Base-by-base conservation (phyloP, 2,888 invertebrate genomes). In the Latrodectus elegans region DNA sequence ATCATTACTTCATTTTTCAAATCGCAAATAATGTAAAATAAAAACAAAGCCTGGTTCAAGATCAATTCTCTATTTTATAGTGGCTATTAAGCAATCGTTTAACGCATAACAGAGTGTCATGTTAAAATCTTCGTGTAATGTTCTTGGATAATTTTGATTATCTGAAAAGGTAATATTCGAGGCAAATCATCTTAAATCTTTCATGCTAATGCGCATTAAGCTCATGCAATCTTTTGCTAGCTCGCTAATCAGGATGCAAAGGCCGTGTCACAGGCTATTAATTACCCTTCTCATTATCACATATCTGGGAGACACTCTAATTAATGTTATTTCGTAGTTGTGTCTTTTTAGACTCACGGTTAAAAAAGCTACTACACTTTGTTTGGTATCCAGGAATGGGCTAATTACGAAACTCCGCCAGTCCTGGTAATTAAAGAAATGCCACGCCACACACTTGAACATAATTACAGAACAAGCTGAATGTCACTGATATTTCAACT, bases 261-360 rank as follows among this genome's bases (percentile, higher is more conserved):
- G 68, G 60, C 74, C 52, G 78, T 73, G 78, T 84, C 60, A 52
- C 55, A 65, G 60, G 68, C 84, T 78, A 84, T 84, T 79, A 84
- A 84, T 84, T 84, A 84, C 84, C 84, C 49, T 72, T 52, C 78
- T 84, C 84, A 78, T 84, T 84, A 84, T 84, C 78, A 78, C 84
- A 78, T 84, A 84, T 78, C 78, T 79, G 22, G 73, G 67, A 84
- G 84, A 84, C 84, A 84, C 84, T 74, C 74, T 84, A 84, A 84
- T 84, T 84, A 79, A 79, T 78, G 78, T 49, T 84, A 78, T 78
- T 78, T 84, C 53, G 82, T 53, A 55, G 78, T 78, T 73, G 73
- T 67, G 73, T 67, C 67, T 78, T 77, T 84, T 74, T 78, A 78
- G 60, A 67, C 49, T 72, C 77, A 52, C 38, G 17, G 26, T 67